Conservation (phyloP, 2,113 vertebrate genomes). For the Hiodon tergisus region DNA sequence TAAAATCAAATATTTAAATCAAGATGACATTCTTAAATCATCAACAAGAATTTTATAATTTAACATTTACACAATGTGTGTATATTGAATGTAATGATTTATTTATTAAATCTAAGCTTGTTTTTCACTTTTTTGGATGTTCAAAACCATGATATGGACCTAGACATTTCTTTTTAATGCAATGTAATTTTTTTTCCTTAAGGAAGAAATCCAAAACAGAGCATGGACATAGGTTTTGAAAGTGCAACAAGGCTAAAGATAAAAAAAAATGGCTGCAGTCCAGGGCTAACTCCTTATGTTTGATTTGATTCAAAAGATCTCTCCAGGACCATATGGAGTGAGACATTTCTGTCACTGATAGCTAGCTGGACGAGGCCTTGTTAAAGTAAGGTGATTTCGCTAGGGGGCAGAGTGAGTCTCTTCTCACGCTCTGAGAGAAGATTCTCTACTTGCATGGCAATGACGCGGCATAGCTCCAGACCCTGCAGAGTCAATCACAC, state of each 20-base stretch:
- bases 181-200: not conserved
- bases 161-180: not conserved
- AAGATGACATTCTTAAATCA: slow-evolving; percentile 2
- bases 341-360: not conserved
- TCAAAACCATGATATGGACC: not conserved
- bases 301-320: not conserved
- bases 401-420: slow-evolving; percentile 82
- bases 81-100: too few species aligned
- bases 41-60: not conserved
- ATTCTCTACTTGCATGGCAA: slow-evolving; percentile 85
- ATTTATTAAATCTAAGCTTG: too few species aligned
- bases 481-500: slow-evolving; percentile 60
- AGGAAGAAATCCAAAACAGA: not conserved
- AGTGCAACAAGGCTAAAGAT: not conserved
- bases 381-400: slow-evolving; percentile 91
- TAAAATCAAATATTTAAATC: not conserved
- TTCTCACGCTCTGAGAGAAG: slow-evolving; percentile 80
- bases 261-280: not conserved
- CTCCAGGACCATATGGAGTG: not conserved
- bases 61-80: too few species aligned
- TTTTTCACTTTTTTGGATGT: not conserved
- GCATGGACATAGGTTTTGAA: not conserved
- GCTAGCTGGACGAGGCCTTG: not conserved
- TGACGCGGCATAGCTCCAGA: slow-evolving; percentile 87
- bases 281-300: slow-evolving; percentile 4